These are phyloP conservation scores for Collichthys lucidus DNA, from an alignment of 2,113 vertebrate genomes.

Conservation along the genomic window DNA sequence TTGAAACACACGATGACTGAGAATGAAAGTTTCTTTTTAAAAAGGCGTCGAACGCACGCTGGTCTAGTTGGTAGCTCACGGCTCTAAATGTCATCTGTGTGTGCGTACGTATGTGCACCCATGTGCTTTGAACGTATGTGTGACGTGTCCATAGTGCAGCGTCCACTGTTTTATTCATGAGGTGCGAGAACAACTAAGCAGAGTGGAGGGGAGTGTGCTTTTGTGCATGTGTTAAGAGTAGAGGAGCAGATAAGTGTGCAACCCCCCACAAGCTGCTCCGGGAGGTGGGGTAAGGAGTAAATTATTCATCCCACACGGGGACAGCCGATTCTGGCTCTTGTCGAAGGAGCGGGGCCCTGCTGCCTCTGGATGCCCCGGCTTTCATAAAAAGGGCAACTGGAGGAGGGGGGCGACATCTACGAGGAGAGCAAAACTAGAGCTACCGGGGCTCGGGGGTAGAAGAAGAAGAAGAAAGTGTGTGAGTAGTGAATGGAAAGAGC, in stretches of 20 bases:
- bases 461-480: constrained; percentile 36
- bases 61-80: neutral
- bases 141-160: constrained; percentile 48
- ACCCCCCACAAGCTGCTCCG: constrained; percentile 70
- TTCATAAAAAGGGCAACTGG: constrained; percentile 39
- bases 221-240: constrained; percentile 41
- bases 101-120: neutral
- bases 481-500: constrained; percentile 55
- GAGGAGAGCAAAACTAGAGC: constrained; percentile 55
- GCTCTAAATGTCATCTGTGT: neutral
- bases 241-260: constrained; percentile 62
- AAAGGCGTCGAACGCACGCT: neutral
- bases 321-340: constrained; percentile 56
- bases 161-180: constrained; percentile 73
- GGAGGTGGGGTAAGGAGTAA: constrained; percentile 76
- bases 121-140: constrained; percentile 44
- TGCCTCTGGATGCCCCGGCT: constrained; percentile 61
- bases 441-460: constrained; percentile 40
- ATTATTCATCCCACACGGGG: constrained; percentile 80
- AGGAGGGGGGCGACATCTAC: constrained; percentile 39
- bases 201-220: constrained; percentile 29
- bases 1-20: constrained; percentile 24
- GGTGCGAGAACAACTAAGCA: constrained; percentile 59
- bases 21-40: neutral
- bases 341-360: constrained; percentile 50